Base-by-base conservation (phyloP, 1,140 invertebrate genomes). In the Zeugodacus cucurbitae region DNA sequence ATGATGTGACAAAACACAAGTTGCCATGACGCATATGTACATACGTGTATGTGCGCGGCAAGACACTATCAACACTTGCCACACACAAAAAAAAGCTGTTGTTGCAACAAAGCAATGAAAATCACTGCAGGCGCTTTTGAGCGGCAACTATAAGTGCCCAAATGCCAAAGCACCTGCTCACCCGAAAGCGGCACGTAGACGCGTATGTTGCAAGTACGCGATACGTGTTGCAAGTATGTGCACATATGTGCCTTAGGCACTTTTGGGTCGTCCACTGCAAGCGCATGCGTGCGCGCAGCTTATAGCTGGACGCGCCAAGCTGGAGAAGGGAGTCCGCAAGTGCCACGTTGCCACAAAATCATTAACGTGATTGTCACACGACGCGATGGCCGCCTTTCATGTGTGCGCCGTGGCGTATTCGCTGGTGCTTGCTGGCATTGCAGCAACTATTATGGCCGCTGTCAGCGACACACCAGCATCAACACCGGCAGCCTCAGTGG, bases 1-100 rank as follows among this genome's bases (percentile, higher is more conserved):
- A 87, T 59, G 59, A 87, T 87, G 86, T 87, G 86, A 87, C 86
- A 87, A 87, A 87, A 87, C 86, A 87, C 54, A 87, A 87, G 86
- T 87, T 64, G 86, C 37, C 29, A 64, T 64, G 54, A 87, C 54
- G 54, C 32, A 87, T 41, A 86, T 78, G 70, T 32, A 37, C 34
- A 4, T 62, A 62, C 20, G 58, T 6, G n/a, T n/a, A n/a, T n/a
- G 14, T 62, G 67, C 5, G 41, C 37, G 41, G 41, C 74, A 82
- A 82, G 41, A 82, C 41, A 48, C 74, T 82, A 82, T 82, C 74
- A 82, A 82, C 74, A 82, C 41, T 82, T 82, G 86, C 29, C 54
- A 59, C 57, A 34, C 22, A n/a, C 29, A 32, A n/a, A 67, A 17
- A 32, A 32, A 26, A 67, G 62, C 29, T 17, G 8, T 32, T 29